phyloP scores from a whole-genome alignment of 2,888 invertebrate genomes.

The Epirrhoe tristata region DNA sequence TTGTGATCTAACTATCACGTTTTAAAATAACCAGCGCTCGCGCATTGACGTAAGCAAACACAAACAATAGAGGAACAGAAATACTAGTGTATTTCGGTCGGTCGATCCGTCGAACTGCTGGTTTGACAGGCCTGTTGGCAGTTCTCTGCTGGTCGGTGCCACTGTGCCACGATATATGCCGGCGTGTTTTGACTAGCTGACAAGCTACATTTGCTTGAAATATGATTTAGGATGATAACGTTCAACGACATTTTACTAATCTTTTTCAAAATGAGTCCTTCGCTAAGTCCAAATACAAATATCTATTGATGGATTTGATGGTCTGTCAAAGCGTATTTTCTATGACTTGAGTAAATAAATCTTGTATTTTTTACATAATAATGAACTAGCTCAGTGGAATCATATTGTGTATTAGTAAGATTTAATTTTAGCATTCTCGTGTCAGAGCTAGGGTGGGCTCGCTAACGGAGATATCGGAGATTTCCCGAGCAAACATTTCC shows the following conservation, averaged over 20 bases:
- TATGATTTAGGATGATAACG: not conserved
- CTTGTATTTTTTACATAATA: slow-evolving; percentile 11
- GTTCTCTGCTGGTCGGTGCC: not conserved
- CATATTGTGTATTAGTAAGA: slow-evolving; percentile 42
- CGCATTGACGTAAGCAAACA: slow-evolving; percentile 68
- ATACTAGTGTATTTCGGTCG: slow-evolving; percentile 54
- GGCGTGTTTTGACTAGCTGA: not conserved
- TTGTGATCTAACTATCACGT: slow-evolving; percentile 39
- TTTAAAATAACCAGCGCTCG: slow-evolving; percentile 43
- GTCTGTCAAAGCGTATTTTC: too few species aligned
- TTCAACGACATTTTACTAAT: slow-evolving; percentile 4
- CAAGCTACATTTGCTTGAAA: not conserved
- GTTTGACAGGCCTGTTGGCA: slow-evolving; percentile 19
- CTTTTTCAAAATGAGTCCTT: too few species aligned
- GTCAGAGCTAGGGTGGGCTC: slow-evolving; percentile 35
- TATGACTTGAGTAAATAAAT: not conserved
- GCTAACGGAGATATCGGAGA: not conserved
- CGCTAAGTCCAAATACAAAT: not conserved
- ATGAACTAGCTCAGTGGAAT: slow-evolving; percentile 26
- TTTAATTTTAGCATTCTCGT: slow-evolving; percentile 43
- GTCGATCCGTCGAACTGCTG: slow-evolving; percentile 51
- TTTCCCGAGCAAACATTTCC: not conserved
- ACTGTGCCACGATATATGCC: not conserved
- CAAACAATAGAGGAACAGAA: slow-evolving; percentile 61
- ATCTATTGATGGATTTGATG: not conserved